Evolutionary conservation across 1,140 invertebrate genomes (phyloP).

Genomic region (Drosophila kanapiae): DNA sequence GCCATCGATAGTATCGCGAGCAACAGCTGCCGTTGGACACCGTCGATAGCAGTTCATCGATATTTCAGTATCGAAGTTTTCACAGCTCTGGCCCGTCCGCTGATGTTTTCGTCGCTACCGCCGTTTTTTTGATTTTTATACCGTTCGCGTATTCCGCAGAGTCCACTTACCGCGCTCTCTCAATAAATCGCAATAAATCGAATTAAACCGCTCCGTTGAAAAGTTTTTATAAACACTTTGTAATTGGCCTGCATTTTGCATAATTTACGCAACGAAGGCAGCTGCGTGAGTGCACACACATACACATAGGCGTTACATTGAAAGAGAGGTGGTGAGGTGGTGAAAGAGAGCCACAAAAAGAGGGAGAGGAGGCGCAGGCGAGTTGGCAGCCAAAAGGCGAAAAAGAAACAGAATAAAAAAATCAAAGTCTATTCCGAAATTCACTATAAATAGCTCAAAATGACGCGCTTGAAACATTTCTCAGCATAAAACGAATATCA

Average conservation of each 20-base stretch:
- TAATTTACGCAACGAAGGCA: conserved; percentile 71
- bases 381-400: conserved; percentile 56
- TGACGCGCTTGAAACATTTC: conserved; percentile 83
- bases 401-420: conserved; percentile 75
- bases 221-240: conserved; percentile 29
- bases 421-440: conserved; percentile 71
- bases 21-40: no score
- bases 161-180: conserved; percentile 16
- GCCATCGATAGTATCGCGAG: no score
- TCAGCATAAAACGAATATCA: conserved; percentile 33
- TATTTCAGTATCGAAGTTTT: no score
- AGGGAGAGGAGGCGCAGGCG: conserved; percentile 46
- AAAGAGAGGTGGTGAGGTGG: conserved; percentile 26
- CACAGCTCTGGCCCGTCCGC: conserved; percentile 4
- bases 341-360: conserved; percentile 13
- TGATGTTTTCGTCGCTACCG: conserved; percentile 39
- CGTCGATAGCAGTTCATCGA: no score
- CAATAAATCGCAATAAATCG: neutral
- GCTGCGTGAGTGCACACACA: conserved; percentile 45
- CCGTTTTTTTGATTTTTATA: conserved; percentile 36
- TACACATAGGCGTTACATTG: neutral
- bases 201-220: neutral
- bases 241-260: conserved; percentile 55
- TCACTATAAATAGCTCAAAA: conserved; percentile 70
- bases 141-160: conserved; percentile 36